Evolutionary conservation across 2,888 invertebrate genomes (phyloP).

Genomic region (Malthinus flaveolus): DNA sequence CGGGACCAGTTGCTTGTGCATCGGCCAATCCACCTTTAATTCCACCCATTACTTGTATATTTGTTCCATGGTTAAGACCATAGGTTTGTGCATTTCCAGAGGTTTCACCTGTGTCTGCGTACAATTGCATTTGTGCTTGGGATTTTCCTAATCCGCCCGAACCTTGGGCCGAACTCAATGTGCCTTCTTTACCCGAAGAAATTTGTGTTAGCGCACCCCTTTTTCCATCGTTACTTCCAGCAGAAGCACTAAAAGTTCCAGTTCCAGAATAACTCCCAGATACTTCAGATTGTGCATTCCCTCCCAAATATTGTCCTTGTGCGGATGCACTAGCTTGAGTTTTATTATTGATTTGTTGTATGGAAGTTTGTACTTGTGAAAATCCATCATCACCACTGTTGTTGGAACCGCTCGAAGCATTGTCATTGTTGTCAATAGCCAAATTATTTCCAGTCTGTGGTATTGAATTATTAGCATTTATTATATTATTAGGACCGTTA

Average conservation of each 20-base stretch:
- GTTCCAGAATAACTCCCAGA: slow-evolving; percentile 77
- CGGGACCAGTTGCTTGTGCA: slow-evolving; percentile 82
- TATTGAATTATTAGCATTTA: background rate
- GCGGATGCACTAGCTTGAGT: slow-evolving; percentile 78
- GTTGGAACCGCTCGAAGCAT: background rate
- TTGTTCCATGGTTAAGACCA: slow-evolving; percentile 75
- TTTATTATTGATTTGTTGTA: slow-evolving; percentile 61
- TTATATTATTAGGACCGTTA: slow-evolving; percentile 3
- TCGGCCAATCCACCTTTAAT: slow-evolving; percentile 83
- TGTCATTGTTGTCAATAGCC: background rate
- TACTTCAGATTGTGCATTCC: slow-evolving; percentile 80
- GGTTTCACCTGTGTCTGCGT: slow-evolving; percentile 75
- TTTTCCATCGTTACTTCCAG: slow-evolving; percentile 75
- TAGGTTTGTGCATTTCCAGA: slow-evolving; percentile 76
- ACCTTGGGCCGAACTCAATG: slow-evolving; percentile 73
- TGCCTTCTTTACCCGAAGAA: slow-evolving; percentile 73
- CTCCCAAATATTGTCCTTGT: slow-evolving; percentile 74
- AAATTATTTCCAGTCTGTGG: background rate
- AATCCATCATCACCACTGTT: slow-evolving; percentile 63
- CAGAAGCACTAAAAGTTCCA: slow-evolving; percentile 82
- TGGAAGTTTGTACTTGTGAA: slow-evolving; percentile 73
- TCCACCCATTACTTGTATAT: slow-evolving; percentile 79
- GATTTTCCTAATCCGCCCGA: slow-evolving; percentile 73
- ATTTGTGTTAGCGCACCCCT: slow-evolving; percentile 73
- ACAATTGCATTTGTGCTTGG: slow-evolving; percentile 76